Percentiles rank a stretch among this genome's conserved stretches.
These are phyloP conservation scores for Champsocephalus esox DNA, from an alignment of 2,797 vertebrate species.

Conservation along the genomic window DNA sequence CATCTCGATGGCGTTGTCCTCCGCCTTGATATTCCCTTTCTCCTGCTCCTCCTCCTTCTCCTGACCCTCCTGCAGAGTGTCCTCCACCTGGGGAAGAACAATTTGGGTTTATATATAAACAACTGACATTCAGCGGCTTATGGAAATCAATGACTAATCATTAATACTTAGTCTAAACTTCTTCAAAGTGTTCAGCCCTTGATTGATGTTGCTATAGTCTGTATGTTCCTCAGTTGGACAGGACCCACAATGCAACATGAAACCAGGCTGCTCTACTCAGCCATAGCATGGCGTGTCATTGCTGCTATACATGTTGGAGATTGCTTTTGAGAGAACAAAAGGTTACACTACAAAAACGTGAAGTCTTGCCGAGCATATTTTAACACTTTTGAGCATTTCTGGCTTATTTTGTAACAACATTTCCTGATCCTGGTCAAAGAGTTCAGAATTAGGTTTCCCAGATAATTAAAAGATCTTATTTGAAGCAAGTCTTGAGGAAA, in stretches of 20 bases:
- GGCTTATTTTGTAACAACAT: too few relatives aligned
- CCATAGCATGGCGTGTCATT: not conserved
- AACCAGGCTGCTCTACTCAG: not conserved
- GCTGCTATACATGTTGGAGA: not conserved
- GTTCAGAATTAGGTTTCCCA: too few relatives aligned
- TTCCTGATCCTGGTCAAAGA: too few relatives aligned
- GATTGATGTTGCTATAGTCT: not conserved
- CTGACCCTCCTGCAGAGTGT: slow-evolving; percentile 90
- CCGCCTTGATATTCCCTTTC: slow-evolving; percentile 90
- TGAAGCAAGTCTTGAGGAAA: too few relatives aligned
- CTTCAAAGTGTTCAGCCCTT: not conserved
- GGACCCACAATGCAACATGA: not conserved
- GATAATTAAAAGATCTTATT: too few relatives aligned
- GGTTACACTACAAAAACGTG: too few relatives aligned
- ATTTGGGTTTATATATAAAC: not conserved
- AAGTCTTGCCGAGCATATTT: too few relatives aligned
- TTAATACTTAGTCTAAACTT: not conserved
- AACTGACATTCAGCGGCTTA: not conserved
- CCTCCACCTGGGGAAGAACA: slow-evolving; percentile 89
- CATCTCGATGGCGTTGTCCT: slow-evolving; percentile 98
- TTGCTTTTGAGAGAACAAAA: too few relatives aligned
- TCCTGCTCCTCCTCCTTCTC: slow-evolving; percentile 92
- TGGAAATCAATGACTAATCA: not conserved
- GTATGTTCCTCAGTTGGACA: not conserved
- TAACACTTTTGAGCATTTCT: too few relatives aligned